These are phyloP conservation scores for Cervus canadensis DNA, from an alignment of 2,113 vertebrate genomes.

Conservation along the genomic window DNA sequence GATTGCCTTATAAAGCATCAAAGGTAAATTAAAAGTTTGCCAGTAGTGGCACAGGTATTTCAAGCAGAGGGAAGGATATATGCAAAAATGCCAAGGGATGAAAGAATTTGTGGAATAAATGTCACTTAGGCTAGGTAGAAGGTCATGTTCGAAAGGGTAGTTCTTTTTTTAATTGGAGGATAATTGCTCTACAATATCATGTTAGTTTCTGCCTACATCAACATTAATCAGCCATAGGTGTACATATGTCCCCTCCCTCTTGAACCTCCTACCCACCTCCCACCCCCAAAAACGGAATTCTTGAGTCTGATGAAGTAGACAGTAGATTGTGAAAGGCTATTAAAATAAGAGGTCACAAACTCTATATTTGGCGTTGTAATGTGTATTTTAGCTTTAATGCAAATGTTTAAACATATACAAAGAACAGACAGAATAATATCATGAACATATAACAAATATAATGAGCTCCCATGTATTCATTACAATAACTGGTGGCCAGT, in stretches of 20 bases:
- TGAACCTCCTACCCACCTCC: background rate
- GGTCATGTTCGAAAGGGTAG: background rate
- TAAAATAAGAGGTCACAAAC: background rate
- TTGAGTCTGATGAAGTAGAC: background rate
- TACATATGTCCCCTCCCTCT: background rate
- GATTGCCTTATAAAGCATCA: background rate
- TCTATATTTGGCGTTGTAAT: background rate
- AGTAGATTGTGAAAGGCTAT: background rate
- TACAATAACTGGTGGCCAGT: background rate
- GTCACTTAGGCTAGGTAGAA: background rate
- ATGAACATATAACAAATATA: background rate
- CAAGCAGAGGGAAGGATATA: background rate
- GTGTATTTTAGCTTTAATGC: background rate
- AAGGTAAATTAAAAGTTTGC: background rate
- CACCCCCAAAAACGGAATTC: background rate
- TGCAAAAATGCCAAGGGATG: background rate
- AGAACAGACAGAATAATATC: background rate
- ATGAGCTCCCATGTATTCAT: background rate
- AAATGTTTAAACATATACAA: background rate
- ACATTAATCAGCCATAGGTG: background rate
- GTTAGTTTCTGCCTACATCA: background rate
- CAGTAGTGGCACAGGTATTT: background rate
- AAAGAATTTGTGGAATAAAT: slow-evolving; percentile 28
- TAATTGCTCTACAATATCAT: background rate
- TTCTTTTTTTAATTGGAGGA: background rate